phyloP scores from a whole-genome alignment of 2,888 invertebrate genomes.

The Scotopteryx bipunctaria region DNA sequence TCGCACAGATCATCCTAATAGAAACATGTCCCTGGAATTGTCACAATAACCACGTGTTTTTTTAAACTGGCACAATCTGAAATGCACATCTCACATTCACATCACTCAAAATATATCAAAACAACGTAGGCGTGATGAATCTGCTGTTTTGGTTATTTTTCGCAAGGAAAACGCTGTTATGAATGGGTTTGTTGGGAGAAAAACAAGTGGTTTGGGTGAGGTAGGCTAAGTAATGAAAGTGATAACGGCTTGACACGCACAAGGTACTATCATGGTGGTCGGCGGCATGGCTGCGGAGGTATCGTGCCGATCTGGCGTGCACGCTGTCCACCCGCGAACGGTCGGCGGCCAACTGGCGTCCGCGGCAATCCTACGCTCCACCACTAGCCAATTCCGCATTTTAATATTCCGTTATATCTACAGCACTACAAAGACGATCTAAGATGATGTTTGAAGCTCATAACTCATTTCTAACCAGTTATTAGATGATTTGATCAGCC shows the following conservation, averaged over 20 bases:
- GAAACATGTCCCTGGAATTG: conserved; percentile 55
- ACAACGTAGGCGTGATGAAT: conserved; percentile 43
- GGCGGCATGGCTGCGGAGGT: conserved; percentile 76
- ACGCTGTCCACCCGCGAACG: conserved; percentile 74
- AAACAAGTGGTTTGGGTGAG: neutral
- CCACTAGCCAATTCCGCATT: conserved; percentile 79
- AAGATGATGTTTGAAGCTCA: conserved; percentile 45
- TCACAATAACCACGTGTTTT: conserved; percentile 51
- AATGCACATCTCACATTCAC: conserved; percentile 42
- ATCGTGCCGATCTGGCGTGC: conserved; percentile 58
- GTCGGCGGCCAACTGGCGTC: conserved; percentile 75
- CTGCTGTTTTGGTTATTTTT: conserved; percentile 22
- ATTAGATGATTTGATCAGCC: conserved; percentile 35
- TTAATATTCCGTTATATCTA: conserved; percentile 76
- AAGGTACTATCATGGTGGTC: conserved; percentile 80
- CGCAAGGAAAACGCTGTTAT: conserved; percentile 22
- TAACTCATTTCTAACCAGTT: conserved; percentile 44
- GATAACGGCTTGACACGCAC: conserved; percentile 61
- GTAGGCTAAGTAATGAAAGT: conserved; percentile 23
- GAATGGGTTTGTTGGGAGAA: conserved; percentile 5
- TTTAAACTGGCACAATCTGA: conserved; percentile 54
- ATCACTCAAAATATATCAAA: conserved; percentile 48
- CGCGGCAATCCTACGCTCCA: conserved; percentile 60
- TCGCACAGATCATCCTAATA: conserved; percentile 44
- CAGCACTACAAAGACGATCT: conserved; percentile 58